Evolutionary conservation across 2,797 vertebrate genomes (phyloP).

Genomic region (Nyctibius grandis): DNA sequence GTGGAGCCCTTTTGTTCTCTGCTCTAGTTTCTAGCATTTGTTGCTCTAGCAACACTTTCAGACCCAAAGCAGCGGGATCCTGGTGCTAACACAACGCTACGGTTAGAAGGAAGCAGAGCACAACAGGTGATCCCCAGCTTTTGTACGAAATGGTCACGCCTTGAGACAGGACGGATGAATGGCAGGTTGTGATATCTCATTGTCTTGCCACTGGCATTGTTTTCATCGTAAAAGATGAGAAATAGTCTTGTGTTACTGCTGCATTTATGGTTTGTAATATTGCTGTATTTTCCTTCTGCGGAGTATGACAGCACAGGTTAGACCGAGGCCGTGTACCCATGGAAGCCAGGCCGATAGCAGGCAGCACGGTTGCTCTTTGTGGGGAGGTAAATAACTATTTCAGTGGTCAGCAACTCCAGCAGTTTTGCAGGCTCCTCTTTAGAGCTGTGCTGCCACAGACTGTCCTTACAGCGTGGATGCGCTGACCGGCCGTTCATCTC

Average conservation of each 20-base stretch:
- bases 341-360: not conserved
- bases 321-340: not conserved
- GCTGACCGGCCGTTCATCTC: not conserved
- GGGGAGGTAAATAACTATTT: not conserved
- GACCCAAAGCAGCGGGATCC: not conserved
- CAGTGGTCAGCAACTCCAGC: not conserved
- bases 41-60: not conserved
- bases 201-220: not conserved
- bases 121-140: not conserved
- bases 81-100: not conserved
- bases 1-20: not conserved
- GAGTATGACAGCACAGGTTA: not conserved
- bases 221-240: not conserved
- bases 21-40: not conserved
- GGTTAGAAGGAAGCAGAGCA: not conserved
- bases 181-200: not conserved
- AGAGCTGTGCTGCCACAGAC: not conserved
- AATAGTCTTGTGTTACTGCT: not conserved
- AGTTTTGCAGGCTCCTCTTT: not conserved
- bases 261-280: not conserved
- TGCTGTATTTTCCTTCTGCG: not conserved
- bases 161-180: not conserved
- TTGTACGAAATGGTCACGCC: not conserved
- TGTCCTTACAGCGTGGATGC: rapidly evolving
- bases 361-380: not conserved